A percentile compares a stretch with the other conserved stretches of the same genome.
Conservation (phyloP, 2,797 vertebrate genomes). For the Margarornis squamiger region DNA sequence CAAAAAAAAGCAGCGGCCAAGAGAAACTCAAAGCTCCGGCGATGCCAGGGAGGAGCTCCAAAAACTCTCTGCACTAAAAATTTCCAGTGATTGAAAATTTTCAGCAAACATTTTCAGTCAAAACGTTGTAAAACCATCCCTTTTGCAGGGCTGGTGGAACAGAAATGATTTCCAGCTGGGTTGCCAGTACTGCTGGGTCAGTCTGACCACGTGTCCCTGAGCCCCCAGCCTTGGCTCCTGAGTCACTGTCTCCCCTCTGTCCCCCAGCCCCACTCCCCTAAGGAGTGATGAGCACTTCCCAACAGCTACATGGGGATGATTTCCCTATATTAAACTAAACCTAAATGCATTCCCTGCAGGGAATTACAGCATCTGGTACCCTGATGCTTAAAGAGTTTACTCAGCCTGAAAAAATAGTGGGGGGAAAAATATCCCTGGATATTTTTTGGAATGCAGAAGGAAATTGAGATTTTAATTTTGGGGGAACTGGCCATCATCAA, state of each 20-base stretch:
- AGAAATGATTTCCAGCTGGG: not conserved
- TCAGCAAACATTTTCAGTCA: not conserved
- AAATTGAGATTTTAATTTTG: constrained; percentile 41
- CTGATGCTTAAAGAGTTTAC: constrained; percentile 41
- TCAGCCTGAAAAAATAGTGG: constrained; percentile 42
- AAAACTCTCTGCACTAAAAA: constrained; percentile 2
- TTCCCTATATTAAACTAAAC: not conserved
- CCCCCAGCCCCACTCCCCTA: not conserved
- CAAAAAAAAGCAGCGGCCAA: not conserved
- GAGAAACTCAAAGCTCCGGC: not conserved
- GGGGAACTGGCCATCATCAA: not conserved
- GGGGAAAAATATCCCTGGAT: not conserved
- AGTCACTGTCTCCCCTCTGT: not conserved
- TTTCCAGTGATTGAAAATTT: constrained; percentile 27
- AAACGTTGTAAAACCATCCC: not conserved
- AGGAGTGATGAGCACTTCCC: fast-evolving
- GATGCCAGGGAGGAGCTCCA: constrained; percentile 3
- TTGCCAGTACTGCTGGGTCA: not conserved
- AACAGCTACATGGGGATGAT: fast-evolving
- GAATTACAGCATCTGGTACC: constrained; percentile 30
- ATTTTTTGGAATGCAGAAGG: constrained; percentile 45
- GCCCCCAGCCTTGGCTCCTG: not conserved
- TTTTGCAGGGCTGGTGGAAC: not conserved
- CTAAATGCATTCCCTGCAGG: not conserved
- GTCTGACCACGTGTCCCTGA: fast-evolving